Conservation (phyloP, 1,140 invertebrate species). For the Arctopsyche grandis region DNA sequence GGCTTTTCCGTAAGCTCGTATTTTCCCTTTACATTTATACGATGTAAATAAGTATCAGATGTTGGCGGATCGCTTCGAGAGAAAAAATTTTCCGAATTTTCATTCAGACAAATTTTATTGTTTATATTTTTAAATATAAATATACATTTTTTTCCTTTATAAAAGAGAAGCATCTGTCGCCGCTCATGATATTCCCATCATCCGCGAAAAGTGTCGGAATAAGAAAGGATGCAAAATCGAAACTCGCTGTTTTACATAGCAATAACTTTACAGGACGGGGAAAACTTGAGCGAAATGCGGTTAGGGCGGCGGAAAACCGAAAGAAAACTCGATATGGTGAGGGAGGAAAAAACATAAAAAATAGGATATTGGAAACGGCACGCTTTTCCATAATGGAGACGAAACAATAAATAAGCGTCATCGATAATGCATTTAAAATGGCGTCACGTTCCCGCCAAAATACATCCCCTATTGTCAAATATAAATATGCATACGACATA, state of each 20-base stretch:
- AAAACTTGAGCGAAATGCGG: constrained; percentile 37
- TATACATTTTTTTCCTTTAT: background rate
- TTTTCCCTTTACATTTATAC: background rate
- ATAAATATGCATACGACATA: too few species aligned
- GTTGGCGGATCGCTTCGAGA: too few species aligned
- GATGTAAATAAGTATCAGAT: background rate
- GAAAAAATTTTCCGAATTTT: background rate
- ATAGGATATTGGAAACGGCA: constrained; percentile 33
- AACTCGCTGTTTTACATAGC: constrained; percentile 39
- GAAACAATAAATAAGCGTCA: constrained; percentile 36
- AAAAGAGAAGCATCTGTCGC: constrained; percentile 34
- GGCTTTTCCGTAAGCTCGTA: background rate
- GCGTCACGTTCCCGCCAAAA: background rate
- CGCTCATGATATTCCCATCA: constrained; percentile 45
- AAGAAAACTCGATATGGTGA: background rate
- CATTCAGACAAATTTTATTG: background rate
- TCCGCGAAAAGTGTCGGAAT: constrained; percentile 37
- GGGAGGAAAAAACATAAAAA: background rate
- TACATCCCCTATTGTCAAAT: too few species aligned
- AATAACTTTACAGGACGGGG: constrained; percentile 33
- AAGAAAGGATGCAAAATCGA: constrained; percentile 40
- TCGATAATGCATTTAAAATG: constrained; percentile 33
- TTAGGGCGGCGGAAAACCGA: constrained; percentile 8
- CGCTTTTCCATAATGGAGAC: constrained; percentile 15
- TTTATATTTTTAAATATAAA: background rate